A percentile compares a stretch with the other conserved stretches of the same genome.
These are phyloP conservation scores for Orientallactaga bullata DNA, from an alignment of 2,113 vertebrate species.

Conservation along the genomic window DNA sequence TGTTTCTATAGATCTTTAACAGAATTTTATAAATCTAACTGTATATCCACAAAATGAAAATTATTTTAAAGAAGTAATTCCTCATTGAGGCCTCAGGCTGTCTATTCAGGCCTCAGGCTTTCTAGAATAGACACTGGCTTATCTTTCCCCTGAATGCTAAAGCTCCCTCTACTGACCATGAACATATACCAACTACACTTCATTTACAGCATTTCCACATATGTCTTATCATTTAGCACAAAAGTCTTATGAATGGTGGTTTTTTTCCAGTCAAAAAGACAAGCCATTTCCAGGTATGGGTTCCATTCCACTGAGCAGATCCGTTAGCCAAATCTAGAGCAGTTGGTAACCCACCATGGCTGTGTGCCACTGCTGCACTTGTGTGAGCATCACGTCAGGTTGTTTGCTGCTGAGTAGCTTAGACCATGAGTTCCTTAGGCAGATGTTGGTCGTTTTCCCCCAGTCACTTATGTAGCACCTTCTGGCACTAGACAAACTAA, in stretches of 20 bases:
- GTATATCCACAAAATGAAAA: slow-evolving; percentile 27
- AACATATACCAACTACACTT: not conserved
- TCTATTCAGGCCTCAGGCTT: slow-evolving; percentile 31
- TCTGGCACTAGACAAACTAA: too few species aligned
- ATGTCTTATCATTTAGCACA: not conserved
- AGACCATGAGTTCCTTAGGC: too few species aligned
- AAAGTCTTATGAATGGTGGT: not conserved
- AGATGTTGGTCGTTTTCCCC: too few species aligned
- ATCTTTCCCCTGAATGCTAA: slow-evolving; percentile 68
- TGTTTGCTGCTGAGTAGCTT: too few species aligned
- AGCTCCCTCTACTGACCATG: slow-evolving; percentile 75
- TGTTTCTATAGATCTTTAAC: not conserved
- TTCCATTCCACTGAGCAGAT: too few species aligned
- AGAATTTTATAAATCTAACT: not conserved
- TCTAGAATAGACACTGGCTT: not conserved
- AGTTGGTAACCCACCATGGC: too few species aligned
- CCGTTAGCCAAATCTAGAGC: too few species aligned
- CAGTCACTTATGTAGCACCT: too few species aligned
- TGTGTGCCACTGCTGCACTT: too few species aligned
- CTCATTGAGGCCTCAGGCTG: not conserved
- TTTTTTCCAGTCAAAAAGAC: not conserved
- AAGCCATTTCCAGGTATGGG: too few species aligned
- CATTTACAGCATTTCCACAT: not conserved
- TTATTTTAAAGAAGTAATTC: not conserved
- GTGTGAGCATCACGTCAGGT: too few species aligned